These are phyloP conservation scores for Melolontha melolontha DNA, from an alignment of 2,888 invertebrate species.

Conservation along the genomic window DNA sequence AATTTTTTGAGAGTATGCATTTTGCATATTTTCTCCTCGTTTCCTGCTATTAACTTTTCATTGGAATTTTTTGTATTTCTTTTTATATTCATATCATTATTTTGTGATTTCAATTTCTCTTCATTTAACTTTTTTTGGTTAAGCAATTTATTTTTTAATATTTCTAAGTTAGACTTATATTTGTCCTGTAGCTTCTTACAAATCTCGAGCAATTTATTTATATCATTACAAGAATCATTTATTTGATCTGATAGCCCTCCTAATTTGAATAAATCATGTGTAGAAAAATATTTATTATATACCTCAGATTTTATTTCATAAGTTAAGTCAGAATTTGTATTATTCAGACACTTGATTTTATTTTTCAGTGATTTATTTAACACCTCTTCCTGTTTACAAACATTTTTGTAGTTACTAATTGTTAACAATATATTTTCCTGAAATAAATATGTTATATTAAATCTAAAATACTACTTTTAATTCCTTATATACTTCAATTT, in stretches of 20 bases:
- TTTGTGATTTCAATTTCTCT: conserved; percentile 6
- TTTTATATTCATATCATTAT: neutral
- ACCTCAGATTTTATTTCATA: conserved; percentile 12
- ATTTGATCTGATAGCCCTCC: conserved; percentile 14
- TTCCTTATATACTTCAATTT: conserved; percentile 6
- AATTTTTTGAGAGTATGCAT: conserved; percentile 4
- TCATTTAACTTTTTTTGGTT: neutral
- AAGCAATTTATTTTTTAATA: neutral
- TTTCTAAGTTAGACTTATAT: neutral
- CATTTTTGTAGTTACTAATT: neutral
- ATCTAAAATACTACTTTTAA: neutral
- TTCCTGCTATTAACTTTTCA: neutral
- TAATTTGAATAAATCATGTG: conserved; percentile 8
- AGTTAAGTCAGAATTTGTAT: conserved; percentile 11
- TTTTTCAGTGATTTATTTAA: conserved; percentile 2
- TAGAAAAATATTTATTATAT: conserved; percentile 17
- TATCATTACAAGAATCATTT: conserved; percentile 6
- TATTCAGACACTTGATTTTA: conserved; percentile 1
- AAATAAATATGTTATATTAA: neutral
- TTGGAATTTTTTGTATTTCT: neutral
- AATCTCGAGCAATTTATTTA: neutral
- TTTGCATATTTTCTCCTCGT: neutral
- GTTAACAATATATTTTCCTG: conserved; percentile 9
- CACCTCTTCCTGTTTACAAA: conserved; percentile 9
- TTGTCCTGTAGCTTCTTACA: conserved; percentile 5